Evolutionary conservation across 2,888 invertebrate species (phyloP), one percentile per base, ranked within the genome.

Genomic region (Netelia fuscicornis): DNA sequence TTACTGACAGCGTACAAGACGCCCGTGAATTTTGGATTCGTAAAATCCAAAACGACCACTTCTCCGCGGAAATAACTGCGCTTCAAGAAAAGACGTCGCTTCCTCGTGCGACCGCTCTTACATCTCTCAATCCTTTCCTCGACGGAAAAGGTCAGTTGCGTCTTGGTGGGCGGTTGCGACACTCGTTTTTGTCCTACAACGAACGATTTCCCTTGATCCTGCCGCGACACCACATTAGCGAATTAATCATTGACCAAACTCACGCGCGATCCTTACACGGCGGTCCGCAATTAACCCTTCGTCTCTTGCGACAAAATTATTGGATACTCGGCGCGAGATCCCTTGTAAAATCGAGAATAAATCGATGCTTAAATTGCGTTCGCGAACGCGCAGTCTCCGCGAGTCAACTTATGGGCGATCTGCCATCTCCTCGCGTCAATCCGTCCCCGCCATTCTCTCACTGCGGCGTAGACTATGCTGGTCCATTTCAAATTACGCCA

Each of bases 381-480:
- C 54, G 84, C n/a, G 70, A 70, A 70, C 48, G 62, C 1, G 62
- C 78, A 3, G 62, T 52, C 0, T 13, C 70, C 2, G 62, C 78
- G 1, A 60, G 54, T 17, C 70, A 71, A 20, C 62, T 78, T 17
- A 68, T 77, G 77, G 77, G 77, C 3, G 77, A 77, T n/a, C 48
- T 77, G 0, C 77, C 60, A 0, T 70, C 64, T 42, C 70, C 70
- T 20, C 62, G 78, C 52, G 70, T 78, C 17, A 78, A 62, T 37
- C 78, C 68, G 20, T 64, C 62, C 1, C 54, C 62, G 1, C 65
- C 65, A 8, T 72, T 75, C 44, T 44, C 52, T 6, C 70, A 70
- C 37, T 65, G 54, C 48, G 75, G 25, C 0, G 74, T 89, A 0
- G 90, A 90, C 64, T 90, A 88, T 56, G 90, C 88, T 1, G 87